Conservation (phyloP, 1,140 invertebrate species). For the Drosophila novamexicana region DNA sequence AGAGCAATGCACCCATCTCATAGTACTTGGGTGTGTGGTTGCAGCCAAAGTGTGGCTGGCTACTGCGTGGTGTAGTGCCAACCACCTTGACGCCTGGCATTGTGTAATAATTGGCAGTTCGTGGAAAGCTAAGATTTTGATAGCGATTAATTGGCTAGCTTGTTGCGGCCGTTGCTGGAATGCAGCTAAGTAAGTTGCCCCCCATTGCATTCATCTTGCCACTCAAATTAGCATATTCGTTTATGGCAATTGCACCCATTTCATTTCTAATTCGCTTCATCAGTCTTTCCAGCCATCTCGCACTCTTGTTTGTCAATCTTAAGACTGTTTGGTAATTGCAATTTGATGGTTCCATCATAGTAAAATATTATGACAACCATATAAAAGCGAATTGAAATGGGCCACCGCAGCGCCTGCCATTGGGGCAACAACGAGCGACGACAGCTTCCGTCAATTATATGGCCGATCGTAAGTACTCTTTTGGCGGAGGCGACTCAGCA, state of each 20-base stretch:
- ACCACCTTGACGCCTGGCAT: constrained; percentile 68
- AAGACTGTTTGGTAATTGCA: constrained; percentile 47
- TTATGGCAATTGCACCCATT: constrained; percentile 65
- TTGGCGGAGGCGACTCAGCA: constrained; percentile 44
- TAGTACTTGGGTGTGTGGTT: neutral
- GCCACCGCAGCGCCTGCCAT: constrained; percentile 27
- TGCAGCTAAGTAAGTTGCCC: constrained; percentile 27
- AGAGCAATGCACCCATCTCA: constrained; percentile 45
- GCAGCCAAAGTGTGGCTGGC: neutral
- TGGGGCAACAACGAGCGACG: constrained; percentile 17
- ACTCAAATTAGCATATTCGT: constrained; percentile 75
- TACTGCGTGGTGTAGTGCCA: constrained; percentile 20
- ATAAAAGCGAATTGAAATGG: constrained; percentile 74
- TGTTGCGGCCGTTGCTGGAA: constrained; percentile 29
- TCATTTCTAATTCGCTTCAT: constrained; percentile 48
- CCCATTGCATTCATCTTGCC: constrained; percentile 19
- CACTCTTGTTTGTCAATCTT: constrained; percentile 8
- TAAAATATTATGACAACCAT: constrained; percentile 61
- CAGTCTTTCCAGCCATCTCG: neutral
- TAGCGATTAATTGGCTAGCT: constrained; percentile 71
- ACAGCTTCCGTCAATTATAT: constrained; percentile 75
- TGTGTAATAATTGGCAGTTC: constrained; percentile 82
- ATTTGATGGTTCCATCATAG: constrained; percentile 61
- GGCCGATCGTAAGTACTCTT: constrained; percentile 36
- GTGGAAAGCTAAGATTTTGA: constrained; percentile 72